These are phyloP conservation scores for Quiscalus mexicanus DNA, from an alignment of 2,113 vertebrate genomes.

Conservation along the genomic window DNA sequence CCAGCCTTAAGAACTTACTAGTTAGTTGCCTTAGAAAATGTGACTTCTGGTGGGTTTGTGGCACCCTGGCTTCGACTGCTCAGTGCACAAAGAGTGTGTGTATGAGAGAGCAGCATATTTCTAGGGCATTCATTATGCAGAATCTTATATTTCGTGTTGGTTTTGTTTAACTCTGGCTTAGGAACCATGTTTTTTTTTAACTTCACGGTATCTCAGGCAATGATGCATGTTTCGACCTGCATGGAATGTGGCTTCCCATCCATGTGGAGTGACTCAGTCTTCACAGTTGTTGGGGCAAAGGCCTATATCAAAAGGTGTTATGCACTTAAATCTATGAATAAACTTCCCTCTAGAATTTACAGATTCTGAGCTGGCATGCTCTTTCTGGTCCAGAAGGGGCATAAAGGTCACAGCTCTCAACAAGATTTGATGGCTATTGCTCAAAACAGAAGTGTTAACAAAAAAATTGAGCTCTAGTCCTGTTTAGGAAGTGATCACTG, in stretches of 20 bases:
- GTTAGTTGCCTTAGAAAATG: neutral
- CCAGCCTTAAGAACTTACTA: neutral
- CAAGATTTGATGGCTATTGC: neutral
- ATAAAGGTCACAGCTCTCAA: neutral
- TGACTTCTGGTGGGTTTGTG: neutral
- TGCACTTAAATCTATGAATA: neutral
- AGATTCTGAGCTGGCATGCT: neutral
- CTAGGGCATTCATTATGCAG: neutral
- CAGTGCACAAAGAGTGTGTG: neutral
- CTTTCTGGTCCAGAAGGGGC: neutral
- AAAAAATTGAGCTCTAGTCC: neutral
- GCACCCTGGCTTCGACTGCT: neutral
- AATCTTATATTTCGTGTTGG: neutral
- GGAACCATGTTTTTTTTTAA: neutral
- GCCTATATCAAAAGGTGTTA: neutral
- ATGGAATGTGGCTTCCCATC: conserved; percentile 24
- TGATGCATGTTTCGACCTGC: neutral
- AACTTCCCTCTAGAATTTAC: neutral
- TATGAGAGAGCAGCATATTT: neutral
- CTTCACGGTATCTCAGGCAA: neutral
- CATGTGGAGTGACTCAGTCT: neutral
- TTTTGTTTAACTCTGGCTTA: neutral
- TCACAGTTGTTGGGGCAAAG: neutral
- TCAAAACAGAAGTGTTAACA: neutral
- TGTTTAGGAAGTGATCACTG: neutral